Conservation (phyloP, 2,888 invertebrate genomes). For the Thereva unica region DNA sequence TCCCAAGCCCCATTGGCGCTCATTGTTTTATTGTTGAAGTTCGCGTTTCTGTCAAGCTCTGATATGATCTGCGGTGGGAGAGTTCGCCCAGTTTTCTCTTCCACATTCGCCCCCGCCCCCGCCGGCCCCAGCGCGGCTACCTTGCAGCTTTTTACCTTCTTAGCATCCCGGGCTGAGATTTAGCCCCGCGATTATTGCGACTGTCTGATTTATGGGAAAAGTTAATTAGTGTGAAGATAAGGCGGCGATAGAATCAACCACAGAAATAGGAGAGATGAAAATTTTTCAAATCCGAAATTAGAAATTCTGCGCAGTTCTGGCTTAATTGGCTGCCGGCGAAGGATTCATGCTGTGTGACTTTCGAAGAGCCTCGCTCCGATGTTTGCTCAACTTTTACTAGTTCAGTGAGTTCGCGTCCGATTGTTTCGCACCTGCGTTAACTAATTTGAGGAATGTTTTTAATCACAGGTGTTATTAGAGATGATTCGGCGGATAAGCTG, state of each 20-base stretch:
- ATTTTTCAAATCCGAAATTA: background rate
- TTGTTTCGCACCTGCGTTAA: too few relatives aligned
- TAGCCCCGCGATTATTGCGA: conserved; percentile 34
- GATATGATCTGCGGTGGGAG: conserved; percentile 47
- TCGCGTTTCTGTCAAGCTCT: conserved; percentile 47
- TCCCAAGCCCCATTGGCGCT: conserved; percentile 18
- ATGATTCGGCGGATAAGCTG: too few relatives aligned
- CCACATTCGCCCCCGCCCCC: conserved; percentile 25
- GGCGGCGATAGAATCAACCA: conserved; percentile 15
- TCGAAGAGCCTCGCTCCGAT: background rate
- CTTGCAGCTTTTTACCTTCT: conserved; percentile 15
- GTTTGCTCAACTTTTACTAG: too few relatives aligned
- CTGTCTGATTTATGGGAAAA: conserved; percentile 41
- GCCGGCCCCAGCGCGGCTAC: background rate
- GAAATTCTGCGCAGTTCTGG: conserved; percentile 12
- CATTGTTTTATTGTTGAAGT: conserved; percentile 43
- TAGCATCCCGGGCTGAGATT: conserved; percentile 17
- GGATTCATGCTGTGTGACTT: conserved; percentile 26
- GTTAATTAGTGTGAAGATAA: conserved; percentile 39
- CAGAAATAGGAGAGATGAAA: background rate
- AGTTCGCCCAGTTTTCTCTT: conserved; percentile 26
- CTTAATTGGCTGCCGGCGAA: conserved; percentile 18
- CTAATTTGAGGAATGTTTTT: too few relatives aligned
- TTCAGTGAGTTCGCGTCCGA: too few relatives aligned
- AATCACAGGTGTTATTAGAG: too few relatives aligned